phyloP scores from a whole-genome alignment of 2,113 vertebrate genomes.

The Ivindomyrus marchei region DNA sequence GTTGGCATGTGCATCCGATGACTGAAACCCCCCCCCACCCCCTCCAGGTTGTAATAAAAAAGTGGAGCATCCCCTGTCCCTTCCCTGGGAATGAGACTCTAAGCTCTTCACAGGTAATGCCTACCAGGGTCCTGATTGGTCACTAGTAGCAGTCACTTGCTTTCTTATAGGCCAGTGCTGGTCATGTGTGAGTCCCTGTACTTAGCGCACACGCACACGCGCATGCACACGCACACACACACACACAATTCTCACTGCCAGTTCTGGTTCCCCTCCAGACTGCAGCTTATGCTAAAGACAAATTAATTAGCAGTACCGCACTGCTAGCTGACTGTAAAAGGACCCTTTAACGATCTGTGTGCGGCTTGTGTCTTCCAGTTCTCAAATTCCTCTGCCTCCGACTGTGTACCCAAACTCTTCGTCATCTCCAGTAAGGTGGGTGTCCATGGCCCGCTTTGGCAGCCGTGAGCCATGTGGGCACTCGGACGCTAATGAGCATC shows the following conservation, averaged over 20 bases:
- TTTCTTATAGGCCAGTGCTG: background rate
- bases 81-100: constrained; percentile 60
- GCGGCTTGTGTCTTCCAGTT: constrained; percentile 59
- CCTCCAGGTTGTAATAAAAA: constrained; percentile 79
- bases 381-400: constrained; percentile 74
- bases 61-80: constrained; percentile 87
- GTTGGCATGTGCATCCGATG: background rate
- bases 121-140: background rate
- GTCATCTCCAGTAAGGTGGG: constrained; percentile 82
- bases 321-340: background rate
- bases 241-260: background rate
- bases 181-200: background rate
- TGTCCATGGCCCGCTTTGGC: background rate
- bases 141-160: background rate
- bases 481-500: too few species aligned
- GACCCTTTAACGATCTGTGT: background rate
- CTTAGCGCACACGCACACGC: background rate
- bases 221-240: background rate
- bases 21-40: background rate
- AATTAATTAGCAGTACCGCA: background rate
- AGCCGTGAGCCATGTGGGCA: background rate
- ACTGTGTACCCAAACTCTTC: constrained; percentile 82
- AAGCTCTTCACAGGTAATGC: constrained; percentile 50
- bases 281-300: background rate
- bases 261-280: background rate